Base-by-base conservation (phyloP, 1,140 invertebrate species). In the Ceratosolen solmsi region DNA sequence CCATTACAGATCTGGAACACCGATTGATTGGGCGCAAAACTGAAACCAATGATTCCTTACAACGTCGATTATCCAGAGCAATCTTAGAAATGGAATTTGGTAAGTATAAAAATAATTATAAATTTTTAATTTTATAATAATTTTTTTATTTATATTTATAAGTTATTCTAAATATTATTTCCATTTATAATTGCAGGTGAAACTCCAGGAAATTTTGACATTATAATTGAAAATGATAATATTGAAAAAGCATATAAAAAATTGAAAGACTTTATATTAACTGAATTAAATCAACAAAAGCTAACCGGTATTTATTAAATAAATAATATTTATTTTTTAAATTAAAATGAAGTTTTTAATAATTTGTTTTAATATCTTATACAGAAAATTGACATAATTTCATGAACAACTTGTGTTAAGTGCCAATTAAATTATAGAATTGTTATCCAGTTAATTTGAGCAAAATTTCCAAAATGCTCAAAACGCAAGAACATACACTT, bases 161-260 rank as follows among this genome's bases (percentile, higher is more conserved):
- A 38, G 51, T 80, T 0, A 79, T 36, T 82, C 20, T 4, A 71
- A 75, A 74, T n/a, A n/a, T n/a, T 74, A 49, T 36, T 82, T n/a
- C 65, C 41, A 49, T 68, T 81, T 51, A 33, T 75, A 0, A 41
- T 86, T 85, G 25, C 87, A 95, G 95, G 95, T 82, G 92, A 95
- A 86, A 91, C 92, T 65, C 94, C 94, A 8, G 96, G 95, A 15
- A 96, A 98, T 85, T 99, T 99, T 92, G 96, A 99, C 89, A 92
- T 96, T 65, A 92, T 98, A 4, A 95, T 99, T 75, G 93, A 96
- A n/a, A 99, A 99, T 91, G 96, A 99, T 87, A 93, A 96, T 84
- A 89, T 99, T 36, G 96, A 98, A n/a, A 93, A 94, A 84, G 97
- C 98, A 17, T 99, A 99, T 90, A 87, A 92, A 76, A 92, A 96